Evolutionary conservation across 2,888 invertebrate species (phyloP).

Genomic region (Oscheius sp.): DNA sequence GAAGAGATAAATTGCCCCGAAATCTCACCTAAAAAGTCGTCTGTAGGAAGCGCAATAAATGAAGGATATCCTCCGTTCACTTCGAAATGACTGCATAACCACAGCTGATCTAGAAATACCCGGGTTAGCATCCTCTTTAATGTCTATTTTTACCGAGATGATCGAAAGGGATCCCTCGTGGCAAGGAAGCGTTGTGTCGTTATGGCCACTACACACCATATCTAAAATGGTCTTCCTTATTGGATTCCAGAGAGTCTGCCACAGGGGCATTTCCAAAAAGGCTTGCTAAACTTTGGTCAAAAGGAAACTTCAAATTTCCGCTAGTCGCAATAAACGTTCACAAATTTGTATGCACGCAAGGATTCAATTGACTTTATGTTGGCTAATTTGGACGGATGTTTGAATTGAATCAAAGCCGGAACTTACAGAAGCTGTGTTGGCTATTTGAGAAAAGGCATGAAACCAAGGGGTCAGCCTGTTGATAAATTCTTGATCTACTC

Average conservation of each 20-base stretch:
- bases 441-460: conserved; percentile 65
- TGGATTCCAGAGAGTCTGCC: neutral
- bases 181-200: conserved; percentile 69
- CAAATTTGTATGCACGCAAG: conserved; percentile 27
- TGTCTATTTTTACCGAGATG: conserved; percentile 47
- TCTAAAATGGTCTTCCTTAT: conserved; percentile 50
- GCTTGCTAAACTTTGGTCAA: conserved; percentile 7
- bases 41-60: conserved; percentile 63
- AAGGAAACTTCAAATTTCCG: conserved; percentile 19
- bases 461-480: conserved; percentile 61
- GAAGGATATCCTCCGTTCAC: conserved; percentile 64
- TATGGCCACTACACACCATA: conserved; percentile 69
- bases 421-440: conserved; percentile 69
- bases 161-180: conserved; percentile 67
- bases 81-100: conserved; percentile 61
- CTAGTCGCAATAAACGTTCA: neutral
- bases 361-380: conserved; percentile 7
- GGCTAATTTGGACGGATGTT: neutral
- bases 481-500: conserved; percentile 38
- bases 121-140: neutral
- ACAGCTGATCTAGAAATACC: conserved; percentile 44
- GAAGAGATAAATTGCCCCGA: neutral
- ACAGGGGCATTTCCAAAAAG: too few relatives aligned
- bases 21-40: conserved; percentile 45
- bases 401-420: neutral